These are phyloP conservation scores for Lasioglossum marginatum DNA, from an alignment of 2,888 invertebrate species.

Conservation along the genomic window DNA sequence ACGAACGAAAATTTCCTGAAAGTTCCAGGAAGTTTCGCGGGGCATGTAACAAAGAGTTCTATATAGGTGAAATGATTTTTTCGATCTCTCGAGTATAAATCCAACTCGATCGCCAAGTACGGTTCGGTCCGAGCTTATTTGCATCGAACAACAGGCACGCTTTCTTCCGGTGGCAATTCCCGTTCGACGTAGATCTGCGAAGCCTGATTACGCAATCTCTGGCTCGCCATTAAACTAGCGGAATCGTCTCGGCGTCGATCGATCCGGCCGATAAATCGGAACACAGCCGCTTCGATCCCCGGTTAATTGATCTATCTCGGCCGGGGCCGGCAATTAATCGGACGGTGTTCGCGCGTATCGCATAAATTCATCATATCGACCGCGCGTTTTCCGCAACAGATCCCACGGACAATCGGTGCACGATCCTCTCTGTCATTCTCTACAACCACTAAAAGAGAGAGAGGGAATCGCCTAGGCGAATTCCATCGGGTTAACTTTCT, in stretches of 20 bases:
- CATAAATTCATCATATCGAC: constrained; percentile 23
- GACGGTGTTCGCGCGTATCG: not conserved
- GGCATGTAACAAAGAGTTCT: too few species aligned
- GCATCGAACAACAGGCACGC: constrained; percentile 38
- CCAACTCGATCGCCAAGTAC: not conserved
- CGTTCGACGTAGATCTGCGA: not conserved
- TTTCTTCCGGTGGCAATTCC: constrained; percentile 51
- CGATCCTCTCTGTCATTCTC: not conserved
- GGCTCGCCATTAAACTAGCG: constrained; percentile 17
- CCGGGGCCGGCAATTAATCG: constrained; percentile 39
- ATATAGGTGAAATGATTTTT: too few species aligned
- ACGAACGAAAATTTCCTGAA: not conserved
- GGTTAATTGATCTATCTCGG: constrained; percentile 45
- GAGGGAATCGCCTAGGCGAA: not conserved
- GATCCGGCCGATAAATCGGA: constrained; percentile 26
- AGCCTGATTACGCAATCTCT: constrained; percentile 36
- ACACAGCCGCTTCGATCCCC: constrained; percentile 8
- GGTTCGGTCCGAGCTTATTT: constrained; percentile 35
- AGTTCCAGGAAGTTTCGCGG: too few species aligned
- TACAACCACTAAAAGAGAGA: not conserved
- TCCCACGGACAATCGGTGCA: not conserved
- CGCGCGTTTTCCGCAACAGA: not conserved
- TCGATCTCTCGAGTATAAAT: not conserved
- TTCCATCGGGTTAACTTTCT: not conserved
- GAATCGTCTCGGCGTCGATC: constrained; percentile 43